These are phyloP conservation scores for Pterobdella sp. DNA, from an alignment of 2,888 invertebrate genomes.

Conservation along the genomic window DNA sequence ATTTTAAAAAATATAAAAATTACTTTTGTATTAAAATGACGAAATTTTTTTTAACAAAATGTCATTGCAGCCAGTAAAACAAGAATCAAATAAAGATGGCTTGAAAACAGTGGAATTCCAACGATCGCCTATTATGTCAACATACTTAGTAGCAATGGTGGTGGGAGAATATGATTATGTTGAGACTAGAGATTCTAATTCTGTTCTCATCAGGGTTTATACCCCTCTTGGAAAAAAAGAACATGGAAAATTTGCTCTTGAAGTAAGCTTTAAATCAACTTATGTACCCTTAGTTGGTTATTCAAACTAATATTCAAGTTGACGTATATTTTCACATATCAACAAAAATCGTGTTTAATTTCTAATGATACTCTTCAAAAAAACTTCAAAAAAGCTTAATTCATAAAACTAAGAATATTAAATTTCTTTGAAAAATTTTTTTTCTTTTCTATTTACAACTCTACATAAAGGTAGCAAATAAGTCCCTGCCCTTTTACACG, in stretches of 20 bases:
- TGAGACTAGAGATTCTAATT: constrained; percentile 73
- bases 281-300: background rate
- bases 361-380: background rate
- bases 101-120: constrained; percentile 64
- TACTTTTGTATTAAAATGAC: too few relatives aligned
- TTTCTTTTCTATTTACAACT: too few relatives aligned
- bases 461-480: constrained; percentile 59
- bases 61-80: constrained; percentile 43
- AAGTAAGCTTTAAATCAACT: constrained; percentile 56
- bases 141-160: constrained; percentile 84
- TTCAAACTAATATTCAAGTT: too few relatives aligned
- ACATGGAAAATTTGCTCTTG: constrained; percentile 81
- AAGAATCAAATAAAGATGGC: constrained; percentile 42
- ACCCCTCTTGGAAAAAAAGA: constrained; percentile 79
- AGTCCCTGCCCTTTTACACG: constrained; percentile 84
- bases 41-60: too few relatives aligned
- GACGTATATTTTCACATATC: too few relatives aligned
- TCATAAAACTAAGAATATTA: background rate
- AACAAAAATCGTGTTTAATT: background rate
- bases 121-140: constrained; percentile 85
- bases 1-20: too few relatives aligned
- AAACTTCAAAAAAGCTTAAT: background rate
- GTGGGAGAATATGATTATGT: constrained; percentile 91
- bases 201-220: constrained; percentile 59
- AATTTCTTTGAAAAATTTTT: too few relatives aligned